Evolutionary conservation across 1,140 invertebrate genomes (phyloP).

Genomic region (Plectrocnemia conspersa): DNA sequence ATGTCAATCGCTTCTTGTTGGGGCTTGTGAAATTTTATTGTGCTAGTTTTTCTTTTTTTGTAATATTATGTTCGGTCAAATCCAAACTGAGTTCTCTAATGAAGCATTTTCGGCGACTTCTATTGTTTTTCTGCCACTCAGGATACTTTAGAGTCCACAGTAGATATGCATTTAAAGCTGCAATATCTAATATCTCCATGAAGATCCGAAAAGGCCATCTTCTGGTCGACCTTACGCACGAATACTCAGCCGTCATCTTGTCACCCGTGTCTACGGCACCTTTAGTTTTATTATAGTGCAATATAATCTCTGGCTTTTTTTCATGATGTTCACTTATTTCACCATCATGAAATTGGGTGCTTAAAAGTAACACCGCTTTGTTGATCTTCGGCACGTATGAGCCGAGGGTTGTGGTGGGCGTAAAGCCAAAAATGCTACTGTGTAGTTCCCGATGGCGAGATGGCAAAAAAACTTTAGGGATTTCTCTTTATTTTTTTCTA

Average conservation of each 20-base stretch:
- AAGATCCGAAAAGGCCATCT: conserved; percentile 18
- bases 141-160: conserved; percentile 16
- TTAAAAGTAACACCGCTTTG: neutral
- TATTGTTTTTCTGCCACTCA: conserved; percentile 11
- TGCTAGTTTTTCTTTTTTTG: conserved; percentile 2
- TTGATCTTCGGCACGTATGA: neutral
- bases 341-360: neutral
- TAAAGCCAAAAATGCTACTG: conserved; percentile 1
- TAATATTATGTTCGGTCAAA: conserved; percentile 13
- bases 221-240: conserved; percentile 13
- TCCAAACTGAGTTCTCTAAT: conserved; percentile 16
- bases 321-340: neutral
- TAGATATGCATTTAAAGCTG: conserved; percentile 11
- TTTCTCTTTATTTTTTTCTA: conserved; percentile 4
- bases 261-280: conserved; percentile 5
- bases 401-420: neutral
- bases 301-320: neutral
- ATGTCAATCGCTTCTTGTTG: conserved; percentile 14
- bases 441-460: too few species aligned
- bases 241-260: conserved; percentile 12
- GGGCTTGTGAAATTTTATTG: conserved; percentile 4
- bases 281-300: neutral
- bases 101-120: conserved; percentile 8
- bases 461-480: conserved; percentile 2
- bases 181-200: conserved; percentile 16